These are phyloP conservation scores for Scotopteryx bipunctaria DNA, from an alignment of 2,888 invertebrate genomes.

Conservation along the genomic window DNA sequence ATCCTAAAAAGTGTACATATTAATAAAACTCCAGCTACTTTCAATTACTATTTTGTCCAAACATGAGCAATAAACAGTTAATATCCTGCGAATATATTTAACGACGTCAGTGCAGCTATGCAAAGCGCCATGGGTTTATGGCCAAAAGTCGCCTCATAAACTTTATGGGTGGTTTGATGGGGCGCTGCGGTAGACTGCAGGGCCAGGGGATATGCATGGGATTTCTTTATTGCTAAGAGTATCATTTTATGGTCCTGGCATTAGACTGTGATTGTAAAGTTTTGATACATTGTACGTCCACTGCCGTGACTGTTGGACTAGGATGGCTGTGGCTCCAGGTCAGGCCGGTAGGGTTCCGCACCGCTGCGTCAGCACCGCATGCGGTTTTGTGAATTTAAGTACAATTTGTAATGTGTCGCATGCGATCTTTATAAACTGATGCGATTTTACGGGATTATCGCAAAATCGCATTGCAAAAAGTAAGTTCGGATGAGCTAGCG, in stretches of 20 bases:
- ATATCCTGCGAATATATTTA: conserved; percentile 19
- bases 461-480: no score
- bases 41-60: conserved; percentile 2
- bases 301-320: background rate
- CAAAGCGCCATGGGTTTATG: conserved; percentile 21
- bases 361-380: no score
- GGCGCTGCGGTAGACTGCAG: background rate
- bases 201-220: conserved; percentile 1
- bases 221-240: conserved; percentile 18
- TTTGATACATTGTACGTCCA: conserved; percentile 5
- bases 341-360: no score
- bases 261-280: conserved; percentile 15
- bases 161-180: conserved; percentile 15
- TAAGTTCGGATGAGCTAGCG: no score
- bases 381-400: no score
- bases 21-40: background rate
- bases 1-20: no score
- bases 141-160: conserved; percentile 20
- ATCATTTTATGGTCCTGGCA: conserved; percentile 12
- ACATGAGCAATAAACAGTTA: conserved; percentile 15
- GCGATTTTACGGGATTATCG: no score
- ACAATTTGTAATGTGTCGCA: no score
- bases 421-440: no score
- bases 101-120: conserved; percentile 17
- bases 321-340: no score